Conservation (phyloP, 2,888 invertebrate genomes). For the Campaea margaritaria region DNA sequence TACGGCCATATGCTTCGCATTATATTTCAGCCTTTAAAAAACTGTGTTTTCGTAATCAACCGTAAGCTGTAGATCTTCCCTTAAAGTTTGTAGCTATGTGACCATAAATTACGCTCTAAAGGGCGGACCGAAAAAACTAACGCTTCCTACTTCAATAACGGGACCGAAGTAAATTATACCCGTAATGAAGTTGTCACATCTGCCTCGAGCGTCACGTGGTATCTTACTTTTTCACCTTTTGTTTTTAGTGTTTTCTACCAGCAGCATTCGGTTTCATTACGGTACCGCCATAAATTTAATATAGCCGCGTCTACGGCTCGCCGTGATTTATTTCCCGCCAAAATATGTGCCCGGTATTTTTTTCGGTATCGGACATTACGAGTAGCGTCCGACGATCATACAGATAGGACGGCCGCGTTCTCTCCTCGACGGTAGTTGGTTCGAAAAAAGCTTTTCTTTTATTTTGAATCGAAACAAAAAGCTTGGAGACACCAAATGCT, state of each 20-base stretch:
- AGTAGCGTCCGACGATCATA: constrained; percentile 81
- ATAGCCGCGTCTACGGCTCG: constrained; percentile 72
- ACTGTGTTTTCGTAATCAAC: constrained; percentile 28
- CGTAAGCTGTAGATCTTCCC: constrained; percentile 56
- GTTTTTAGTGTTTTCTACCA: constrained; percentile 42
- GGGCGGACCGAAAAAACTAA: constrained; percentile 69
- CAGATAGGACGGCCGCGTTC: constrained; percentile 79
- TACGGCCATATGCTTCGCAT: background rate
- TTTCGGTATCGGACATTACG: constrained; percentile 78
- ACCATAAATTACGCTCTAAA: constrained; percentile 78
- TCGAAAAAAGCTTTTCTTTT: constrained; percentile 65
- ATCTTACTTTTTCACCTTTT: constrained; percentile 47
- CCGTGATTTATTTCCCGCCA: constrained; percentile 84
- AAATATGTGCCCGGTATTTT: constrained; percentile 78
- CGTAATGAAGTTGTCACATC: constrained; percentile 81
- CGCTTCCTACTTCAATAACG: constrained; percentile 80
- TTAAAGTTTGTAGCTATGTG: constrained; percentile 63
- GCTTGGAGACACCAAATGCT: constrained; percentile 63
- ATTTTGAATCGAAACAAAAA: constrained; percentile 69
- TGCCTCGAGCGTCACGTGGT: constrained; percentile 65
- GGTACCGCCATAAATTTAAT: constrained; percentile 80
- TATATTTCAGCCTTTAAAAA: constrained; percentile 4
- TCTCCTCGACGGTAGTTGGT: constrained; percentile 78
- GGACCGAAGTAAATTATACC: constrained; percentile 79
- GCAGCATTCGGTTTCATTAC: constrained; percentile 49